Evolutionary conservation across 2,113 vertebrate species (phyloP).

Genomic region (Melospiza melodia): DNA sequence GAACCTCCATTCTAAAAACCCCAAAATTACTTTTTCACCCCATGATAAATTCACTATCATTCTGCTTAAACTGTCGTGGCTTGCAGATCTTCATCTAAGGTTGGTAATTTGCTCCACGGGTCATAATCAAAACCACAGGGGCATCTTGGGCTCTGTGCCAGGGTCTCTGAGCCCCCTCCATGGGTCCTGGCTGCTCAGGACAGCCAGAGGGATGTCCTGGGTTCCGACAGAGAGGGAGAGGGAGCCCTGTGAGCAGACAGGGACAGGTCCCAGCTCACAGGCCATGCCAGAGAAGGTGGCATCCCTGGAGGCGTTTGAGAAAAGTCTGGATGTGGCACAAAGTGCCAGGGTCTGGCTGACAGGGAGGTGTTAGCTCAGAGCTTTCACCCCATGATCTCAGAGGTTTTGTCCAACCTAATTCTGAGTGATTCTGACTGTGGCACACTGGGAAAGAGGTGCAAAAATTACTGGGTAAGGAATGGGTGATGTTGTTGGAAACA

Average conservation of each 20-base stretch:
- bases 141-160: too few relatives aligned
- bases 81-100: too few relatives aligned
- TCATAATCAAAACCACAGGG: too few relatives aligned
- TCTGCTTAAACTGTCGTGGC: too few relatives aligned
- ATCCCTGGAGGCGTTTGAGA: neutral
- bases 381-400: neutral
- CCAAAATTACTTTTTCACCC: too few relatives aligned
- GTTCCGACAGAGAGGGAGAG: neutral
- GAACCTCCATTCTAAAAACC: too few relatives aligned
- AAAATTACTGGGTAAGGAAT: neutral
- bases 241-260: neutral
- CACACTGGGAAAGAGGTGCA: neutral
- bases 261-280: neutral
- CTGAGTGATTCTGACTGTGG: neutral
- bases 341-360: neutral
- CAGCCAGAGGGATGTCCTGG: too few relatives aligned
- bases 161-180: too few relatives aligned
- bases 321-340: neutral
- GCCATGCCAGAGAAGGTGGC: neutral
- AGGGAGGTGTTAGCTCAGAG: neutral
- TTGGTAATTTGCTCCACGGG: too few relatives aligned
- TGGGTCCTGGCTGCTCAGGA: too few relatives aligned
- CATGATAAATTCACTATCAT: too few relatives aligned
- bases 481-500: neutral
- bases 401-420: neutral